Base-by-base conservation (phyloP, 2,113 vertebrate genomes). In the Anhinga anhinga region DNA sequence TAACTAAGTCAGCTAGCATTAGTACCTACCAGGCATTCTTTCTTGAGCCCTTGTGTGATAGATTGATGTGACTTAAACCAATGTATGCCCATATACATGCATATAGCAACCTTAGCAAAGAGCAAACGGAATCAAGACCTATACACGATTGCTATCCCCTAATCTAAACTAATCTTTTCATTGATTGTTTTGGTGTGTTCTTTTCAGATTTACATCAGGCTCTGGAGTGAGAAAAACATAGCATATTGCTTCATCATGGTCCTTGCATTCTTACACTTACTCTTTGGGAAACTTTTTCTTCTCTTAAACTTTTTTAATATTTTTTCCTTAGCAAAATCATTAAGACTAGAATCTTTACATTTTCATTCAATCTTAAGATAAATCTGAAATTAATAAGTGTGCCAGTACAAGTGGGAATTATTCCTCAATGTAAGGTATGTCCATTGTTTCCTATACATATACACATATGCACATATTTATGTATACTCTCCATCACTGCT, bases 1-100 rank as follows among this genome's bases (percentile, higher is more conserved):
- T 29, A 62, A 82, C 38, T 5, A 78, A 44, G 23, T 70, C 30
- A 87, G 23, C 23, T 61, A 53, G 7, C 44, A 49, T 4, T 49
- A 38, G 12, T 50, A 76, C 18, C 32, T n/a, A 61, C 9, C 74
- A 71, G 14, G 14, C 9, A 13, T 40, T 59, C 58, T 62, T 81
- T 93, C 77, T 63, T 58, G 65, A 81, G 45, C 5, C 6, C 2
- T n/a, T 49, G 0, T 15, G 9, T 15, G 15, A 19, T 29, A 7
- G 17, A 53, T 4, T 45, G n/a, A 38, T 21, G 10, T 6, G 8
- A 71, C 21, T 38, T 66, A 74, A 71, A 70, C 15, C 3, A 34
- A 22, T 1, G 3, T 8, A 40, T 38, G 21, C 15, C 36, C 17
- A 15, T 32, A 32, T 0, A 50, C 13, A n/a, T 1, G 2, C 12